A percentile compares a stretch with the other conserved stretches of the same genome.
phyloP scores from a whole-genome alignment of 2,113 vertebrate species.

The Copsychus sechellarum region DNA sequence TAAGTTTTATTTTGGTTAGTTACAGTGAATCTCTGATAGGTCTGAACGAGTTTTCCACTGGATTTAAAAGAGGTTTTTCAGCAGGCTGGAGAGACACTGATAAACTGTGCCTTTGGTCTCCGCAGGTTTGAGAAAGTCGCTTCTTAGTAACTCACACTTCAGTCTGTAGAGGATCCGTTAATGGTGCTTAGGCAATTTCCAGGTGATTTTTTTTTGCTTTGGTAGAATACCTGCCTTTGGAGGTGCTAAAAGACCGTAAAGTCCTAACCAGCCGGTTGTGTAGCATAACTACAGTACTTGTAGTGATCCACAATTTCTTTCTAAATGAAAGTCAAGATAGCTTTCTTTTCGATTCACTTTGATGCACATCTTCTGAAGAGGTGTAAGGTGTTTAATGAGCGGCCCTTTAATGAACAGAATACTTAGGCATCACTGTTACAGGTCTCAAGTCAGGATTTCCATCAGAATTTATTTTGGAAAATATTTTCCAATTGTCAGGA shows the following conservation, averaged over 20 bases:
- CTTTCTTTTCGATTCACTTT: constrained; percentile 43
- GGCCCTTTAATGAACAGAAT: constrained; percentile 1
- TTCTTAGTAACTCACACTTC: constrained; percentile 32
- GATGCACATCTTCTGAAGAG: constrained; percentile 48
- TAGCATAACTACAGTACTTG: constrained; percentile 70
- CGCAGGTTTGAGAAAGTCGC: constrained; percentile 18
- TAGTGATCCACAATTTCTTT: constrained; percentile 60
- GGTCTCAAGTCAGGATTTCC: constrained; percentile 32
- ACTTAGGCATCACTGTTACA: constrained; percentile 4
- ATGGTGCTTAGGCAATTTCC: constrained; percentile 56
- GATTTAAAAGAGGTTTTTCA: constrained; percentile 28
- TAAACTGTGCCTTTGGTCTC: constrained; percentile 62
- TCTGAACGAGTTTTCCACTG: background rate
- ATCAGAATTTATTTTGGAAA: background rate
- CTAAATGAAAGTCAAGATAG: constrained; percentile 53
- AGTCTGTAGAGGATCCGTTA: constrained; percentile 37
- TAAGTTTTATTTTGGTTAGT: constrained; percentile 4
- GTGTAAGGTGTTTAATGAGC: background rate
- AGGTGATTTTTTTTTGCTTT: constrained; percentile 45
- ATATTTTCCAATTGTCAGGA: constrained; percentile 50
- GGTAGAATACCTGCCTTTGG: constrained; percentile 65
- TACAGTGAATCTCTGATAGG: constrained; percentile 2
- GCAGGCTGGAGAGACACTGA: constrained; percentile 15
- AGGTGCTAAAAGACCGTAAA: constrained; percentile 75
- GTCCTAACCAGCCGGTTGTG: constrained; percentile 65